phyloP scores from a whole-genome alignment of 64 coral and sea anemone species.

The Pocillopora damicornis region DNA sequence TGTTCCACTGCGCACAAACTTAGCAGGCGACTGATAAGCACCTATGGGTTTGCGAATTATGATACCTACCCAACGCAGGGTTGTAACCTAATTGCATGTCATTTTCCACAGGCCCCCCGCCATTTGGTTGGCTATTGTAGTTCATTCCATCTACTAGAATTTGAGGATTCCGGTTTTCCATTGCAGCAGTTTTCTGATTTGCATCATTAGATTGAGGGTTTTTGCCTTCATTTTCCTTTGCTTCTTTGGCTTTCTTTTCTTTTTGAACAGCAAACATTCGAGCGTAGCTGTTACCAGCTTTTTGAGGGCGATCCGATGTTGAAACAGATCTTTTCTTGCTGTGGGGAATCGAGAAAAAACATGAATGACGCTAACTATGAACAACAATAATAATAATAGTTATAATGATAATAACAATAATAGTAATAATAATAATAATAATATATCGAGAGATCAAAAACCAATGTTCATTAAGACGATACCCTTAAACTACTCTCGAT shows the following conservation, averaged over 20 bases:
- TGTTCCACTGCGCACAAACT: not conserved
- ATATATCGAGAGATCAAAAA: too few relatives aligned
- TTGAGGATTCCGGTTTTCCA: not conserved
- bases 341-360: not conserved
- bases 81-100: not conserved
- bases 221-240: constrained; percentile 19
- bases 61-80: not conserved
- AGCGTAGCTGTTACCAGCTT: constrained; percentile 22
- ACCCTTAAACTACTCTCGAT: too few relatives aligned
- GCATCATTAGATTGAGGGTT: not conserved
- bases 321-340: constrained; percentile 20
- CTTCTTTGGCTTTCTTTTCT: constrained; percentile 24
- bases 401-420: too few relatives aligned
- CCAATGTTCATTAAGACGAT: too few relatives aligned
- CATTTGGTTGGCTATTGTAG: not conserved
- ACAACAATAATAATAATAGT: not conserved
- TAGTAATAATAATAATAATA: too few relatives aligned
- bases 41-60: not conserved
- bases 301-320: constrained; percentile 11
- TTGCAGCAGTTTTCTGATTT: not conserved
- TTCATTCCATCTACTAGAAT: not conserved
- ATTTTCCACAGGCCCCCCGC: constrained; percentile 19
- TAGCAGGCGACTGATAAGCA: not conserved
- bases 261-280: constrained; percentile 34
- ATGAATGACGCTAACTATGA: not conserved